Percentiles rank a stretch among this genome's conserved stretches.
These are phyloP conservation scores for Melinaea menophilus DNA, from an alignment of 2,888 invertebrate species.

Conservation along the genomic window DNA sequence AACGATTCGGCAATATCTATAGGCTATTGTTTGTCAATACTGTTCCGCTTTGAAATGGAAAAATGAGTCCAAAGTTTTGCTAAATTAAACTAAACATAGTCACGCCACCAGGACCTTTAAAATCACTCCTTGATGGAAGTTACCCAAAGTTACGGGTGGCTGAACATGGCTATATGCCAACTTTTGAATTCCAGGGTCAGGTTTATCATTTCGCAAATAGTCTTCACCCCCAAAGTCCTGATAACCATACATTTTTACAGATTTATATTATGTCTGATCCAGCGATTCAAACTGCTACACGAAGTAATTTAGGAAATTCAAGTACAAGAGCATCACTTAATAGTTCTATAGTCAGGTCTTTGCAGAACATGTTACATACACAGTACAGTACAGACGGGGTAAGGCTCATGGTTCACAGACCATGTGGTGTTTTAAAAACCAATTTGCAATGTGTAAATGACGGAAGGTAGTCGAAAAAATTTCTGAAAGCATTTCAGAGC, in stretches of 20 bases:
- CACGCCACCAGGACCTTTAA: conserved; percentile 32
- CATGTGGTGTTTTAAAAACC: too few species aligned
- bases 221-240: conserved; percentile 30
- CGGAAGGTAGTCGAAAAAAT: too few species aligned
- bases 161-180: conserved; percentile 32
- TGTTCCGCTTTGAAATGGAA: conserved; percentile 30
- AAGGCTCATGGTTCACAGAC: too few species aligned
- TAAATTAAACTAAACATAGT: conserved; percentile 32
- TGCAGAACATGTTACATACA: conserved; percentile 36
- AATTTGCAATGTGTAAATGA: too few species aligned
- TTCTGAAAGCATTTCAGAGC: too few species aligned
- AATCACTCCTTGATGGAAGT: conserved; percentile 32
- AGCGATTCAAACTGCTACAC: conserved; percentile 31
- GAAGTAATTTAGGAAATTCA: conserved; percentile 13
- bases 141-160: conserved; percentile 32
- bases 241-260: conserved; percentile 33
- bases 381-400: too few species aligned
- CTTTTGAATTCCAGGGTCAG: conserved; percentile 33
- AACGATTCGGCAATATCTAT: conserved; percentile 35
- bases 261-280: conserved; percentile 34
- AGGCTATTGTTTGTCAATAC: conserved; percentile 36
- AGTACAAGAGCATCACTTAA: background rate
- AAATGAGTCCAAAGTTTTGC: conserved; percentile 31
- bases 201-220: conserved; percentile 32
- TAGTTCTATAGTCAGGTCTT: conserved; percentile 30